Evolutionary conservation across 1,140 invertebrate species (phyloP), one percentile per base, ranked within the genome.

Genomic region (Rhagoletis zephyria): DNA sequence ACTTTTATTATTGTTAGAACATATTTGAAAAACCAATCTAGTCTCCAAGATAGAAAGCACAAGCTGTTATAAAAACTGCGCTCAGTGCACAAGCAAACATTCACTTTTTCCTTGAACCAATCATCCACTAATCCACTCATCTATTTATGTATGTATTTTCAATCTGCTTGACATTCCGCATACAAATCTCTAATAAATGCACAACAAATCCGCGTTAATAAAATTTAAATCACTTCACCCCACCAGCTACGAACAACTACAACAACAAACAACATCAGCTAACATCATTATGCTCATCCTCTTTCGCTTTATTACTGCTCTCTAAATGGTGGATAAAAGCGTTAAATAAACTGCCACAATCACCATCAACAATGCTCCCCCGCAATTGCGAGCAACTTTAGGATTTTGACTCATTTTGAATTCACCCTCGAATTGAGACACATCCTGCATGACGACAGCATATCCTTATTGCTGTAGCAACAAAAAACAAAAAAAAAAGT

Each of bases 211-310:
- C 85, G 88, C 86, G 90, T 89, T 91, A 91, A 91, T 91, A 91
- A 91, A 91, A 91, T 91, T 91, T 90, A 91, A 91, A 91, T 91
- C 90, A 90, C 89, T 89, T 90, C 90, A 87, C 86, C 86, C 85
- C 51, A 87, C 60, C 85, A 51, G 87, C 56, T 86, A 40, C 4
- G 1, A 16, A 42, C 7, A 61, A 85, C 77, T 48, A 81, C 42
- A 81, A 74, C 48, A n/a, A 74, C 48, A 4, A 67, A 67, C 40
- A 40, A 40, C 2, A 67, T 30, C 10, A 85, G 42, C 67, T n/a
- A 30, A 14, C 70, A 74, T 19, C 48, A 51, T 51, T 48, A 81
- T 81, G 14, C 67, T 81, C 74, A 56, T 81, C n/a, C 1, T 56
- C 3, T 19, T 56, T 56, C 19, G 9, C 74, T 81, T 81, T 51